phyloP scores from a whole-genome alignment of 2,113 vertebrate genomes.

The Axis porcinus region DNA sequence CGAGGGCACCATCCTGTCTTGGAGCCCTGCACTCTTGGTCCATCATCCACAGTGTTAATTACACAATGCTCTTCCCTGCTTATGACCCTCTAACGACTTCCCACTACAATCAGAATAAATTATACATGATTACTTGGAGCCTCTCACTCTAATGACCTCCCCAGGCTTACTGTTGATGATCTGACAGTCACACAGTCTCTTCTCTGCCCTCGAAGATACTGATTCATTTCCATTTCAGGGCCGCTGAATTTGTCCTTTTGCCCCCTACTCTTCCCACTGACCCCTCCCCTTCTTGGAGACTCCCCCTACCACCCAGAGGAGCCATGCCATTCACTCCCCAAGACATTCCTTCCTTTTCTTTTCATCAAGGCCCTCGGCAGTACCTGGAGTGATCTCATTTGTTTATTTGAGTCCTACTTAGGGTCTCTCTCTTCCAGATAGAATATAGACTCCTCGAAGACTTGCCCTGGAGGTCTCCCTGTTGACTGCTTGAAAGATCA shows the following conservation, averaged over 20 bases:
- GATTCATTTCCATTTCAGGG: not conserved
- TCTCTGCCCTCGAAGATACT: not conserved
- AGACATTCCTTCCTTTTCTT: not conserved
- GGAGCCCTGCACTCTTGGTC: not conserved
- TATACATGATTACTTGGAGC: not conserved
- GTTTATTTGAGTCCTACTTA: not conserved
- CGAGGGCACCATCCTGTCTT: not conserved
- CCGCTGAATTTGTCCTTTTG: not conserved
- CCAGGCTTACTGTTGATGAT: not conserved
- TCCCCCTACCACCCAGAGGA: not conserved
- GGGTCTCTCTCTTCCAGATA: fast-evolving
- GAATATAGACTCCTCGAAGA: not conserved
- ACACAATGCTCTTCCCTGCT: not conserved
- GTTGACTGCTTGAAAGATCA: not conserved
- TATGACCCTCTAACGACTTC: not conserved
- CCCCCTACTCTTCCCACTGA: fast-evolving
- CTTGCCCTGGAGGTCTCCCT: too few species aligned
- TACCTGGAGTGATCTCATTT: not conserved
- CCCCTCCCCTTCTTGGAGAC: not conserved
- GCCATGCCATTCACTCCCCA: fast-evolving
- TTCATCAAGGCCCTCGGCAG: not conserved
- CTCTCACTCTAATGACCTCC: not conserved
- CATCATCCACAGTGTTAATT: not conserved
- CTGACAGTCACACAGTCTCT: not conserved
- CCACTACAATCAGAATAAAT: not conserved